phyloP scores from a whole-genome alignment of 2,888 invertebrate genomes.

The Hypsopygia costalis region DNA sequence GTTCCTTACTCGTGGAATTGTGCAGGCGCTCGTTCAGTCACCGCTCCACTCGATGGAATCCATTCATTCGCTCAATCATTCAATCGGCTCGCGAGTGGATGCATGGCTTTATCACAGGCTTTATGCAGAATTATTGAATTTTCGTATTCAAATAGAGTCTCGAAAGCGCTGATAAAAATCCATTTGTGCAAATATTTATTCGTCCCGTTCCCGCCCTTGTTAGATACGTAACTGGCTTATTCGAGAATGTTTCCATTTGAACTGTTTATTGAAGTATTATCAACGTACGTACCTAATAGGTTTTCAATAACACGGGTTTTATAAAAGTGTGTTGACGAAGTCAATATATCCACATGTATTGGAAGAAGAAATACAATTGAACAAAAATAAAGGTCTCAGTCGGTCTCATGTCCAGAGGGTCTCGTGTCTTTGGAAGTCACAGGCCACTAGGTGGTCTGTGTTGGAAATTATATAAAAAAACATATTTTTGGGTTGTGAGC shows the following conservation, averaged over 20 bases:
- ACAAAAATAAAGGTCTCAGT: too few relatives aligned
- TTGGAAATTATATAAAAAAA: too few relatives aligned
- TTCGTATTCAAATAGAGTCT: slow-evolving; percentile 45
- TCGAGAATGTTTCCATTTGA: slow-evolving; percentile 16
- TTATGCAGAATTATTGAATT: slow-evolving; percentile 68
- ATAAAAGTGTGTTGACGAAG: too few relatives aligned
- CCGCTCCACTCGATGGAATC: slow-evolving; percentile 41
- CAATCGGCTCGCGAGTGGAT: slow-evolving; percentile 48
- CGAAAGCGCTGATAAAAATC: slow-evolving; percentile 42
- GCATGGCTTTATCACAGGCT: slow-evolving; percentile 61
- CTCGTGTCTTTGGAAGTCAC: too few relatives aligned
- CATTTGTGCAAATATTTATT: slow-evolving; percentile 48
- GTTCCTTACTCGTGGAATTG: slow-evolving; percentile 38
- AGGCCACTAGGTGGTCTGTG: too few relatives aligned
- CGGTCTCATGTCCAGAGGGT: too few relatives aligned
- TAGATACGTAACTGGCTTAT: slow-evolving; percentile 25
- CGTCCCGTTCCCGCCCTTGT: slow-evolving; percentile 23
- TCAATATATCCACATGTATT: too few relatives aligned
- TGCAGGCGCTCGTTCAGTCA: slow-evolving; percentile 36
- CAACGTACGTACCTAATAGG: not conserved
- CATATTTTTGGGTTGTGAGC: too few relatives aligned
- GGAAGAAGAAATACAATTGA: too few relatives aligned
- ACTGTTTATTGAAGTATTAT: not conserved
- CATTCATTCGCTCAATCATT: slow-evolving; percentile 58
- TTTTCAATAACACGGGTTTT: not conserved